phyloP scores from a whole-genome alignment of 2,888 invertebrate species.

The Dasysyrphus albostriatus region DNA sequence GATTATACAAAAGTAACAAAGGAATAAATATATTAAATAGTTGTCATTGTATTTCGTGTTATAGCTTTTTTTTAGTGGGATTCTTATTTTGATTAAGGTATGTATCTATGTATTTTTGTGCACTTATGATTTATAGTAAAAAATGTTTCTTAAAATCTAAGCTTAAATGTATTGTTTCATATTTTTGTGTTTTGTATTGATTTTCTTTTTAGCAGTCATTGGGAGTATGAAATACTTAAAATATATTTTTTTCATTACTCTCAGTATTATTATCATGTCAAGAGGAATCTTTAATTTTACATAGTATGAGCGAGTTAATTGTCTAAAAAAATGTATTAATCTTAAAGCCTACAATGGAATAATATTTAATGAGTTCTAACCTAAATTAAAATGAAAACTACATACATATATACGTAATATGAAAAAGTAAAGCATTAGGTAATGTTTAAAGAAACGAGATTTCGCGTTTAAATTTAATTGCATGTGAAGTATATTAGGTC shows the following conservation, averaged over 20 bases:
- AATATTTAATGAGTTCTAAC: constrained; percentile 67
- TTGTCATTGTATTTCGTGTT: constrained; percentile 47
- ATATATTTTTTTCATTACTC: constrained; percentile 34
- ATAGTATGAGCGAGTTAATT: constrained; percentile 69
- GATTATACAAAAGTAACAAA: constrained; percentile 62
- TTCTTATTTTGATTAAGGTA: constrained; percentile 24
- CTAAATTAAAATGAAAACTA: constrained; percentile 48
- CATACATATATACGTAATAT: neutral
- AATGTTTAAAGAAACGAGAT: constrained; percentile 38
- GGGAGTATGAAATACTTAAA: constrained; percentile 41
- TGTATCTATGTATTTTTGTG: constrained; percentile 44
- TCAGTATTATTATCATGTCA: constrained; percentile 69
- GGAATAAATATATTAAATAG: constrained; percentile 69
- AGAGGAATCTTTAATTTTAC: constrained; percentile 70
- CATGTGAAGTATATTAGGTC: constrained; percentile 28
- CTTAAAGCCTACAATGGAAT: constrained; percentile 52
- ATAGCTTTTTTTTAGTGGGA: constrained; percentile 19
- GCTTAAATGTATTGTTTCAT: constrained; percentile 40
- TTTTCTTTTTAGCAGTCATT: constrained; percentile 55
- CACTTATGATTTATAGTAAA: constrained; percentile 46
- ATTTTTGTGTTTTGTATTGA: neutral
- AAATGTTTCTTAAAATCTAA: constrained; percentile 26
- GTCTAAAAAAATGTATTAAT: constrained; percentile 42
- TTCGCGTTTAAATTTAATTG: constrained; percentile 47
- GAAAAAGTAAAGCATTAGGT: constrained; percentile 58